Conservation (phyloP, 1,140 invertebrate species). For the Bombus soroeensis region DNA sequence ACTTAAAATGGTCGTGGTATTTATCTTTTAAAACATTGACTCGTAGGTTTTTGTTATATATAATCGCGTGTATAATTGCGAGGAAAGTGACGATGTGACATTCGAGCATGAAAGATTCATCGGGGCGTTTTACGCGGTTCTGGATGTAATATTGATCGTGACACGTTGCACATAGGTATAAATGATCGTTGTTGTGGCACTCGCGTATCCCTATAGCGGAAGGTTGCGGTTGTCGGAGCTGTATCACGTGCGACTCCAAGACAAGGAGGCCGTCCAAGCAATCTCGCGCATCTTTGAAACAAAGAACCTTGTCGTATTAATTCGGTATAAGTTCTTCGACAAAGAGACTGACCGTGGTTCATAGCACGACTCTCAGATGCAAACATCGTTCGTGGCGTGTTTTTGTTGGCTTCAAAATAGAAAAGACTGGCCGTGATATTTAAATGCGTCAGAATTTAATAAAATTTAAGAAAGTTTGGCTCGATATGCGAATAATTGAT, state of each 20-base stretch:
- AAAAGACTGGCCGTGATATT: not conserved
- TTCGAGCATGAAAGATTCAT: not conserved
- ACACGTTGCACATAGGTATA: not conserved
- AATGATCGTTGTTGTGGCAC: slow-evolving; percentile 18
- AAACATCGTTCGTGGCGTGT: not conserved
- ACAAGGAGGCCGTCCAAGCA: not conserved
- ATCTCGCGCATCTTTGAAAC: not conserved
- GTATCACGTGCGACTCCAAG: not conserved
- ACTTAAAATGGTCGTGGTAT: not conserved
- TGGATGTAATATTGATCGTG: slow-evolving; percentile 20
- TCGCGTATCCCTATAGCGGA: not conserved
- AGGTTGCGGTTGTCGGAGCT: not conserved
- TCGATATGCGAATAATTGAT: not conserved
- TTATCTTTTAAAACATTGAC: not conserved
- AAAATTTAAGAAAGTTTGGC: not conserved
- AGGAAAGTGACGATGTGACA: not conserved
- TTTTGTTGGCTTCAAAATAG: not conserved
- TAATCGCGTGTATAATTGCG: not conserved
- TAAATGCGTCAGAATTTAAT: not conserved
- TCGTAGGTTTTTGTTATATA: not conserved
- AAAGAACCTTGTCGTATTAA: not conserved
- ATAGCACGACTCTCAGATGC: not conserved
- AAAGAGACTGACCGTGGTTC: not conserved
- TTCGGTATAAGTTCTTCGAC: not conserved
- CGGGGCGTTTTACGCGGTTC: slow-evolving; percentile 13